Base-by-base conservation (phyloP, 2,797 vertebrate species). In the Chaenodraco wilsoni region DNA sequence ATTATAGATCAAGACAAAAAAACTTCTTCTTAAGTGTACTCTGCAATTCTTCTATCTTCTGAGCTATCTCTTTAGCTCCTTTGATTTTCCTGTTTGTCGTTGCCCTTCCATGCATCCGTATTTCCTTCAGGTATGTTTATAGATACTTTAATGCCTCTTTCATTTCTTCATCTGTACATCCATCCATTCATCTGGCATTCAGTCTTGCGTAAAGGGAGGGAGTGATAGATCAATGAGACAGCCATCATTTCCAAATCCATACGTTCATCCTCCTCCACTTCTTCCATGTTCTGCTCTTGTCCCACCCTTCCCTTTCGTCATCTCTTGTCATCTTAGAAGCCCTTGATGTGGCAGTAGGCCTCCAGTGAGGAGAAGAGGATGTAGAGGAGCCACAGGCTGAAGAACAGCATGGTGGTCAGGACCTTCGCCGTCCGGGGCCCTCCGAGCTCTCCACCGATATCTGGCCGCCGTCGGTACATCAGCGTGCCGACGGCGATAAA, bases 281-380 rank as follows among this genome's bases (percentile, higher is more conserved):
- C 65, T 33, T 82, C 41, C 21, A 23, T 33, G 41, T 50, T 60
- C 52, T 83, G 62, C 71, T 66, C 68, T 77, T 68, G 49, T 77
- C 66, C 52, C 86, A 61, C 59, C 78, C 70, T 83, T 79, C 49
- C 51, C 69, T 72, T 83, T 27, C 55, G 3, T 62, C 52, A 45
- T 54, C 76, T 83, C 59, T 52, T 1, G 37, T 55, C 66, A n/a
- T 59, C 70, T 83, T 96, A 99, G 97, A 99, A 99, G 95, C 97
- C 98, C 90, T 95, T 94, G 96, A 99, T 97, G 96, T 99, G 98
- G 96, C 98, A 99, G 95, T 99, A 99, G 92, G 97, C 98, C 95
- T 99, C 98, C 95, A 99, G 96, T 79, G 98, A 99, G 89, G 98
- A 99, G 96, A 99, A 98, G 88, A 99, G 96, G 95, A 99, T 99